Percentiles rank a stretch among this genome's conserved stretches.
Evolutionary conservation across 2,888 invertebrate genomes (phyloP).

Genomic region (Lithophane ornitopus): DNA sequence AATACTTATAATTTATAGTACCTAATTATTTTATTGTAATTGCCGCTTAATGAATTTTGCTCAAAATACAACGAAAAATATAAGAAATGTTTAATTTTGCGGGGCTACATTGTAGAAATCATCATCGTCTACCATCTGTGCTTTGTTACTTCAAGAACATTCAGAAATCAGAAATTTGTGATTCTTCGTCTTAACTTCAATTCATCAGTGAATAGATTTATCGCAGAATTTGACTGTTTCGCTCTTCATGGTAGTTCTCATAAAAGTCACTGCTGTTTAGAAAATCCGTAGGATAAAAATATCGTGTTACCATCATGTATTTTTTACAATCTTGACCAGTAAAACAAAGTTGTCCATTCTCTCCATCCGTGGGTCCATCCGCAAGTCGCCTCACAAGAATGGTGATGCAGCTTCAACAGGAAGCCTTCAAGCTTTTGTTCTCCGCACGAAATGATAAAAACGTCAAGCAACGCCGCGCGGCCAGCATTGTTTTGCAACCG

Average conservation of each 20-base stretch:
- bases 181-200: too few species aligned
- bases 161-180: too few species aligned
- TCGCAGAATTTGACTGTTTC: background rate
- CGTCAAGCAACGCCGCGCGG: conserved; percentile 86
- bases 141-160: background rate
- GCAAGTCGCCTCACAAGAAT: conserved; percentile 85
- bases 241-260: background rate
- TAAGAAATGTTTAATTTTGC: too few species aligned
- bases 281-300: background rate
- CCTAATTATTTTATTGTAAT: background rate
- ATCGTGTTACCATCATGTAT: background rate
- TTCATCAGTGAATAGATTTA: background rate
- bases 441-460: conserved; percentile 89
- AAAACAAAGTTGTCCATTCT: background rate
- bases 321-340: conserved; percentile 12
- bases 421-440: conserved; percentile 89
- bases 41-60: background rate
- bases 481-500: conserved; percentile 87
- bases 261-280: background rate
- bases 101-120: too few species aligned
- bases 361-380: conserved; percentile 67
- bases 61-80: too few species aligned
- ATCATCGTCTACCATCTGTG: too few species aligned
- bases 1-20: background rate
- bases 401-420: conserved; percentile 89